Conservation (phyloP, 2,888 invertebrate species). For the Hecatera dysodea region DNA sequence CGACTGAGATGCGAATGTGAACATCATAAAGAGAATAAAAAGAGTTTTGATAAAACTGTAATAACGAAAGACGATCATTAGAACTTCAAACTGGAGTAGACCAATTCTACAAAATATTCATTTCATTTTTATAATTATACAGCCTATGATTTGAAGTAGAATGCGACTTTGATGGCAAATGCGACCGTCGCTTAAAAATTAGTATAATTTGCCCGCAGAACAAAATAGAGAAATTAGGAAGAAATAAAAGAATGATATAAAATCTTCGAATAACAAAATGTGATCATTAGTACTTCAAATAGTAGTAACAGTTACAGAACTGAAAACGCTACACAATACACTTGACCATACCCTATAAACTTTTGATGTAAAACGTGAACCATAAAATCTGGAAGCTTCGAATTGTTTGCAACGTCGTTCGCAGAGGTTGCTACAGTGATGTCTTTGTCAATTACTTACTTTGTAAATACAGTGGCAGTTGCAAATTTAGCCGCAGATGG, state of each 20-base stretch:
- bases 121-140: no score
- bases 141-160: no score
- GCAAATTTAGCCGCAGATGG: constrained; percentile 15
- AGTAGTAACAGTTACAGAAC: constrained; percentile 35
- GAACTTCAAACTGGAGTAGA: no score
- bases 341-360: constrained; percentile 67
- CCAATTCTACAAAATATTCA: no score
- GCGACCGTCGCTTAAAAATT: no score
- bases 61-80: no score
- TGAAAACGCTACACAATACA: constrained; percentile 64
- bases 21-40: no score
- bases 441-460: constrained; percentile 60
- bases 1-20: no score
- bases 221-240: no score
- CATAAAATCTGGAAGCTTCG: constrained; percentile 68
- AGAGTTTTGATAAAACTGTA: no score
- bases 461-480: constrained; percentile 41
- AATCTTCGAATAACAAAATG: not conserved
- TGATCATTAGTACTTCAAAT: constrained; percentile 28
- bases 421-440: constrained; percentile 58
- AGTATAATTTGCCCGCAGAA: no score
- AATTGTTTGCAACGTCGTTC: constrained; percentile 62
- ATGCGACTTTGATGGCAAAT: no score
- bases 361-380: constrained; percentile 68
- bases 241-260: not conserved